These are phyloP conservation scores for Cordilura impudica DNA, from an alignment of 2,888 invertebrate species.

Conservation along the genomic window DNA sequence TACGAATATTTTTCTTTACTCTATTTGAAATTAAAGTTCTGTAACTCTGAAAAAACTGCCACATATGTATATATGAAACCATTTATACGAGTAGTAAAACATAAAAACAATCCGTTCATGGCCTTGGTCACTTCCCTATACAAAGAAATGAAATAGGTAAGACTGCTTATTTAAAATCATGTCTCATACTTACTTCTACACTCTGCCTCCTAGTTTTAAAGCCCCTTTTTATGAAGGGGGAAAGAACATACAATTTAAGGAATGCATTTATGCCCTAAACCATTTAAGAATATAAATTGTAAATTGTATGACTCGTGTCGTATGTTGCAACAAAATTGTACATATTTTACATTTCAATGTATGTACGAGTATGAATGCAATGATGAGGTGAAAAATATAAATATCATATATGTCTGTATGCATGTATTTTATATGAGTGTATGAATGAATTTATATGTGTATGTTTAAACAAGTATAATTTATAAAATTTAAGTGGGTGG, in stretches of 20 bases:
- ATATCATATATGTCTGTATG: constrained; percentile 37
- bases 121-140: too few species aligned
- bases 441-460: neutral
- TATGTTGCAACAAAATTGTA: constrained; percentile 16
- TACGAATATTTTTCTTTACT: too few species aligned
- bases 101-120: too few species aligned
- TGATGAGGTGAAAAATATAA: constrained; percentile 32
- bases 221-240: neutral
- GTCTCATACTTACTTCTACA: neutral
- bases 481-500: constrained; percentile 42
- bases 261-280: neutral
- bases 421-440: neutral
- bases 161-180: neutral
- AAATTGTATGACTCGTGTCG: constrained; percentile 5
- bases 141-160: too few species aligned
- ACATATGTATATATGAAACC: too few species aligned
- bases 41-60: too few species aligned
- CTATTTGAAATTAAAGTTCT: too few species aligned
- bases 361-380: neutral
- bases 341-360: neutral
- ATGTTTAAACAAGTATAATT: constrained; percentile 32
- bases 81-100: too few species aligned
- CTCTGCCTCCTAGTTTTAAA: too few species aligned
- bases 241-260: neutral
- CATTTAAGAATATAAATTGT: neutral